A percentile compares a stretch with the other conserved stretches of the same genome.
These are phyloP conservation scores for Rattus rattus DNA, from an alignment of 2,113 vertebrate species.

Conservation along the genomic window DNA sequence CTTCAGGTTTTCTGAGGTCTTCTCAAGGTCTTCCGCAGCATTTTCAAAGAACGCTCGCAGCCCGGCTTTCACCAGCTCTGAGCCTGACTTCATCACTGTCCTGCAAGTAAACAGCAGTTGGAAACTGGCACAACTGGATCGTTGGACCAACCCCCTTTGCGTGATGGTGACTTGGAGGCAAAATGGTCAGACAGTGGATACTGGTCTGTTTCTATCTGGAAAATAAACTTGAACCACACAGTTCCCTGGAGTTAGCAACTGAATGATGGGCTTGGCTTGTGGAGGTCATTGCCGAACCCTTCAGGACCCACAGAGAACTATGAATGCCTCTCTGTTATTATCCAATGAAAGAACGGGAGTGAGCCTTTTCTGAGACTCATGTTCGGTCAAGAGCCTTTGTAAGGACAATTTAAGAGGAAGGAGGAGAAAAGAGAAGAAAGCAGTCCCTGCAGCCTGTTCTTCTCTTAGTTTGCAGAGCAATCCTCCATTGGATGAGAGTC, in stretches of 20 bases:
- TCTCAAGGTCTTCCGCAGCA: conserved; percentile 96
- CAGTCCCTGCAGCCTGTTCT: neutral
- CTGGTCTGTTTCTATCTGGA: neutral
- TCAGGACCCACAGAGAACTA: neutral
- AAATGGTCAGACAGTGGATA: neutral
- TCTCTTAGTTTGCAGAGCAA: neutral
- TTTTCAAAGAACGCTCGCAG: conserved; percentile 97
- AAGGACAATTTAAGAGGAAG: neutral
- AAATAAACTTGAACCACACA: neutral
- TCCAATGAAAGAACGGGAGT: neutral
- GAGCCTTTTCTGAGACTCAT: neutral
- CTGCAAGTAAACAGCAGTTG: conserved; percentile 82
- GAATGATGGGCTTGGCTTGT: neutral
- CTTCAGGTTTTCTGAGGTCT: conserved; percentile 98
- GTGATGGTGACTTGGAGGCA: neutral
- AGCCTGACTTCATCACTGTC: conserved; percentile 99
- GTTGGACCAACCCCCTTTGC: neutral
- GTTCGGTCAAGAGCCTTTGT: neutral
- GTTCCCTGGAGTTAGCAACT: neutral
- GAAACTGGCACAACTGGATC: neutral
- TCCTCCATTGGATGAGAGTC: neutral
- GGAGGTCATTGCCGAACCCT: neutral
- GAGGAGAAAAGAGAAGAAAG: neutral
- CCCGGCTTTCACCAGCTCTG: conserved; percentile 95
- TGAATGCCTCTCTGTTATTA: neutral